phyloP scores from a whole-genome alignment of 1,140 invertebrate genomes.

The Platyura marginata region DNA sequence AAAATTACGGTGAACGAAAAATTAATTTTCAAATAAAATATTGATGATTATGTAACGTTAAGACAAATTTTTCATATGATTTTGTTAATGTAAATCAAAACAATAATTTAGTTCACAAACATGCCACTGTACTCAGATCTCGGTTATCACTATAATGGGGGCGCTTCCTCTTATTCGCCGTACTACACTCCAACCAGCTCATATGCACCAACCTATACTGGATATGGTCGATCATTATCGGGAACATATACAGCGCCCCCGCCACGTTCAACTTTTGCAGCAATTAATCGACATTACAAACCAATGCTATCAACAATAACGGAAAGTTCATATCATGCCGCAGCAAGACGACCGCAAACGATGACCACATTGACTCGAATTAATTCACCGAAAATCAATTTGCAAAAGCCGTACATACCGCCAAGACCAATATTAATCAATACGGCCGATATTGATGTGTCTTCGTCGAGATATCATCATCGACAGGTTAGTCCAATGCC shows the following conservation, averaged over 20 bases:
- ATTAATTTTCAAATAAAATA: too few species aligned
- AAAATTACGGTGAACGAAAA: too few species aligned
- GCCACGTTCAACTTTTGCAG: slow-evolving; percentile 4
- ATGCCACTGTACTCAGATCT: slow-evolving; percentile 23
- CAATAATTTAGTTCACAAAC: too few species aligned
- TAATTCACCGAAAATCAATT: slow-evolving; percentile 25
- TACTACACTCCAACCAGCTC: slow-evolving; percentile 28
- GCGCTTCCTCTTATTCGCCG: slow-evolving; percentile 27
- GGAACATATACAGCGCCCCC: slow-evolving; percentile 25
- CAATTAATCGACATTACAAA: slow-evolving; percentile 31
- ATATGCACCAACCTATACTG: neutral
- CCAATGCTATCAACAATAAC: slow-evolving; percentile 54
- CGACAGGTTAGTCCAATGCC: slow-evolving; percentile 14
- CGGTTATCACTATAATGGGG: slow-evolving; percentile 20
- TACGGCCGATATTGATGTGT: slow-evolving; percentile 67
- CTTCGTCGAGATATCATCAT: slow-evolving; percentile 35
- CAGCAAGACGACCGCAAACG: slow-evolving; percentile 7
- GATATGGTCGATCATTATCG: neutral
- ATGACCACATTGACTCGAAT: slow-evolving; percentile 23
- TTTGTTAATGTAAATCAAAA: too few species aligned
- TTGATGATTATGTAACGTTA: too few species aligned
- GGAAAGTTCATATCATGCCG: slow-evolving; percentile 28
- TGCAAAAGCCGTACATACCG: slow-evolving; percentile 24
- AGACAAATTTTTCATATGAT: too few species aligned
- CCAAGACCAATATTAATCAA: slow-evolving; percentile 46